phyloP scores from a whole-genome alignment of 1,140 invertebrate species.

The Lycorma delicatula region DNA sequence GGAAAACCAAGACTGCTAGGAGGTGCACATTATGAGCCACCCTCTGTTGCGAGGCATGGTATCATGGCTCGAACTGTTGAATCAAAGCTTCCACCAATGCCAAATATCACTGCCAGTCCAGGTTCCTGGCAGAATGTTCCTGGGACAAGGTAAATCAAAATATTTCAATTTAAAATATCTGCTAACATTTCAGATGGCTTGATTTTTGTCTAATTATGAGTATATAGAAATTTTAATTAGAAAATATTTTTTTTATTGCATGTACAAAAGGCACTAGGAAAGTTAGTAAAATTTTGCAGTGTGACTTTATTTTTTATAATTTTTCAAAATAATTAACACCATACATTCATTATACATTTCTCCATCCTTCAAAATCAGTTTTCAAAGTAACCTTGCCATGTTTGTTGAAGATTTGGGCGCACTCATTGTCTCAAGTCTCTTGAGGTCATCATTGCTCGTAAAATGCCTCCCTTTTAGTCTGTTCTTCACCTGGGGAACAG shows the following conservation, averaged over 20 bases:
- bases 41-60: neutral
- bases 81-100: slow-evolving; percentile 40
- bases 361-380: too few species aligned
- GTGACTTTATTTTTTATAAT: too few species aligned
- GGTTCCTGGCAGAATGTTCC: slow-evolving; percentile 49
- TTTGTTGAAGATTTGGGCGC: too few species aligned
- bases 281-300: neutral
- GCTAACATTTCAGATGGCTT: neutral
- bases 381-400: too few species aligned
- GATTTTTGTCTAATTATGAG: neutral
- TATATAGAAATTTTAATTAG: neutral
- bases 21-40: neutral
- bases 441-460: too few species aligned
- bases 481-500: too few species aligned
- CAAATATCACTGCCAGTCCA: slow-evolving; percentile 40
- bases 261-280: neutral
- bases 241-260: neutral
- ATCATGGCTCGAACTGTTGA: slow-evolving; percentile 31
- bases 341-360: too few species aligned
- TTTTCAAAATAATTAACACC: too few species aligned
- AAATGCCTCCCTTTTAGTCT: too few species aligned
- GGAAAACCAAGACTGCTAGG: slow-evolving; percentile 33
- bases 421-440: too few species aligned
- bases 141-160: slow-evolving; percentile 39
- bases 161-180: slow-evolving; percentile 5